Evolutionary conservation across 1,140 invertebrate genomes (phyloP).

Genomic region (Colletes gigas): DNA sequence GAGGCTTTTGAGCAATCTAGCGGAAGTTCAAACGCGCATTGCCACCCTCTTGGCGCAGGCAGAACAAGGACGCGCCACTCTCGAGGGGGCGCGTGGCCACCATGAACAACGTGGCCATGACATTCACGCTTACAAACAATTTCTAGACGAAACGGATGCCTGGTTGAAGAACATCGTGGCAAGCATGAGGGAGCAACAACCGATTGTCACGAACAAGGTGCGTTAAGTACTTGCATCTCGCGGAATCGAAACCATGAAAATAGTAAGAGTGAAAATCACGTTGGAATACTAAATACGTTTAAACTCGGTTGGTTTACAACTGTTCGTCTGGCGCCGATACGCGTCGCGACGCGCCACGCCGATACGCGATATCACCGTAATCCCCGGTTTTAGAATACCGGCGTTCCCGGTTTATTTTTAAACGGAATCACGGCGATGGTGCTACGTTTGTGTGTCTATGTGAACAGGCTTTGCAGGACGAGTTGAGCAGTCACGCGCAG

Average conservation of each 20-base stretch:
- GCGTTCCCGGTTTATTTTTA: conserved; percentile 14
- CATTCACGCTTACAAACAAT: conserved; percentile 82
- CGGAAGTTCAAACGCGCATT: conserved; percentile 81
- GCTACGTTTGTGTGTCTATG: conserved; percentile 13
- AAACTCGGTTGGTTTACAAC: no score
- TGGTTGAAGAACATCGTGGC: conserved; percentile 81
- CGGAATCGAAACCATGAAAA: no score
- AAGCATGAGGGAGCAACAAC: conserved; percentile 60
- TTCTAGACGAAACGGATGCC: conserved; percentile 84
- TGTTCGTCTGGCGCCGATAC: no score
- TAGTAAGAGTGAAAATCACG: no score
- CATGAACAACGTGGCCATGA: conserved; percentile 83
- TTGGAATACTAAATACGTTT: no score
- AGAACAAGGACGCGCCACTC: conserved; percentile 82
- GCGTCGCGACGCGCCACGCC: no score
- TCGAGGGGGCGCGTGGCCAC: conserved; percentile 82
- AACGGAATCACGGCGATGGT: conserved; percentile 1
- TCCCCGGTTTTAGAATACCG: conserved; percentile 17
- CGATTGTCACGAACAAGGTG: conserved; percentile 46
- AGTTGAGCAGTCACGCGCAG: conserved; percentile 70
- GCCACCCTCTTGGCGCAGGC: conserved; percentile 83
- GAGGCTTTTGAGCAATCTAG: conserved; percentile 78
- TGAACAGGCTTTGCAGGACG: conserved; percentile 73
- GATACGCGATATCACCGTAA: background rate
- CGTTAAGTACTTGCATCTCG: background rate